phyloP scores from a whole-genome alignment of 2,113 vertebrate genomes.

The Myrmecobius fasciatus region DNA sequence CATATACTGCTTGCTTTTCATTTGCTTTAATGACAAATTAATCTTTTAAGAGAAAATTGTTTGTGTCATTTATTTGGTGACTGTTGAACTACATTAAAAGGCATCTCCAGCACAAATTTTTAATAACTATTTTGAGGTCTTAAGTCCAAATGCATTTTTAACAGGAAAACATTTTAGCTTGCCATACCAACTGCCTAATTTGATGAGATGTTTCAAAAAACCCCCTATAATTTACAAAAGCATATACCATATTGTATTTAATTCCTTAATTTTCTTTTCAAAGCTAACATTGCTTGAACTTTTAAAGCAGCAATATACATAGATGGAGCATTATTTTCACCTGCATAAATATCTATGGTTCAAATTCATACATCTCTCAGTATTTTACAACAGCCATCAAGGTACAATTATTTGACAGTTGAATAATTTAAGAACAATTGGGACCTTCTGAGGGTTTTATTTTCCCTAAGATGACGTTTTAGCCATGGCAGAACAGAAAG shows the following conservation, averaged over 20 bases:
- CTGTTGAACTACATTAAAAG: constrained; percentile 28
- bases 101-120: neutral
- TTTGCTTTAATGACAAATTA: constrained; percentile 19
- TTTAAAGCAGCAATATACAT: constrained; percentile 3
- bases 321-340: neutral
- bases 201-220: neutral
- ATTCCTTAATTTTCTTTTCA: constrained; percentile 25
- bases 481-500: neutral
- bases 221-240: neutral
- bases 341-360: neutral
- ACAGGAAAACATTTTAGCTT: constrained; percentile 32
- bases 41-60: constrained; percentile 43
- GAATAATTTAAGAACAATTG: neutral
- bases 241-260: neutral
- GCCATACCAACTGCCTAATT: neutral
- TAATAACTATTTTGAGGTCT: constrained; percentile 8
- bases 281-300: constrained; percentile 37
- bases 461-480: neutral
- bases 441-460: neutral
- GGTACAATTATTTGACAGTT: neutral
- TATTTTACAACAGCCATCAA: neutral
- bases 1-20: neutral
- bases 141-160: constrained; percentile 19
- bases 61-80: constrained; percentile 17
- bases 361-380: constrained; percentile 1